phyloP scores from a whole-genome alignment of 2,113 vertebrate genomes.

The Serilophus lunatus region DNA sequence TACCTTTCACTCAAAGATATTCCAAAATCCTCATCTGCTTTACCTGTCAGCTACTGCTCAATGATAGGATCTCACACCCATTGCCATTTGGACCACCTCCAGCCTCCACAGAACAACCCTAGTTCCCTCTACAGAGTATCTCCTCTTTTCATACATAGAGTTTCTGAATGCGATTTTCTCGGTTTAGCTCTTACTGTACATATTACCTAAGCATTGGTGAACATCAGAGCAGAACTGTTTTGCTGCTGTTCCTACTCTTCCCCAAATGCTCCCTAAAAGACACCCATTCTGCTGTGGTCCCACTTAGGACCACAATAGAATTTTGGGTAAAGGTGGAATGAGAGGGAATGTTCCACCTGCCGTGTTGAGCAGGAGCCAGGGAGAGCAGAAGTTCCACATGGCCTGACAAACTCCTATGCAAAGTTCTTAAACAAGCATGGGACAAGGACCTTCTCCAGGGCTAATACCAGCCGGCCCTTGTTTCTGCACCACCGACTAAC shows the following conservation, averaged over 20 bases:
- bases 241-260: background rate
- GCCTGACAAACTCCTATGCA: background rate
- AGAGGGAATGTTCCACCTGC: background rate
- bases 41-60: background rate
- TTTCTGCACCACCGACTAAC: no score
- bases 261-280: background rate
- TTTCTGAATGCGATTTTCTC: background rate
- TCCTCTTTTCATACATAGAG: background rate
- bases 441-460: no score
- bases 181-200: background rate
- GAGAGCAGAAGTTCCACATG: background rate
- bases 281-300: background rate
- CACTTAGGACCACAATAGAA: background rate
- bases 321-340: background rate
- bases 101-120: background rate
- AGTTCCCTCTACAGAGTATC: background rate
- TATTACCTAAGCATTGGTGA: background rate
- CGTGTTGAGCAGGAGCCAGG: background rate
- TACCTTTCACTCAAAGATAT: background rate
- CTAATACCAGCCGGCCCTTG: no score
- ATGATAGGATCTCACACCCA: accelerated
- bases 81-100: background rate
- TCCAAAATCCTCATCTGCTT: background rate
- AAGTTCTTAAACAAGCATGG: no score
- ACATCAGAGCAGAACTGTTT: background rate